These are phyloP conservation scores for Drosophila antonietae DNA, from an alignment of 2,888 invertebrate species.

Conservation along the genomic window DNA sequence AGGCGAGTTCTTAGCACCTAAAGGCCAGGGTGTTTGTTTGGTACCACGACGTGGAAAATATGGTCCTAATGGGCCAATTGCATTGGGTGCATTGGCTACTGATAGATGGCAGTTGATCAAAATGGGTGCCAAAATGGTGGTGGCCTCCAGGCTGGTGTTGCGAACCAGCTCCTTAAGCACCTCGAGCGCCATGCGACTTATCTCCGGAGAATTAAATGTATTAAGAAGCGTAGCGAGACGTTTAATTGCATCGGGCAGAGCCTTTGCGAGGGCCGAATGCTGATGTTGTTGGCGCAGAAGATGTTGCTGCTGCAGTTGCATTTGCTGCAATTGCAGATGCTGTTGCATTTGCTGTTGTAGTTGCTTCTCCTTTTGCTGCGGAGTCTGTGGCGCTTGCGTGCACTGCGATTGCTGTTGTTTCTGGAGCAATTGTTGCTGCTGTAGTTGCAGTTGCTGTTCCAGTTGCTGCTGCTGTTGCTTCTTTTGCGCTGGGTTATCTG, in stretches of 20 bases:
- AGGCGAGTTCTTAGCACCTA: constrained; percentile 87
- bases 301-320: constrained; percentile 80
- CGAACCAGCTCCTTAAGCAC: constrained; percentile 84
- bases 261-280: constrained; percentile 87
- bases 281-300: constrained; percentile 81
- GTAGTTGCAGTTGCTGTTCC: constrained; percentile 75
- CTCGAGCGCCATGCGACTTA: constrained; percentile 92
- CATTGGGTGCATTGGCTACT: constrained; percentile 90
- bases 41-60: constrained; percentile 91
- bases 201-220: constrained; percentile 94
- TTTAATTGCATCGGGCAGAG: constrained; percentile 94
- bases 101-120: constrained; percentile 93
- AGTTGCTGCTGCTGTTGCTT: constrained; percentile 78
- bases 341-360: constrained; percentile 81
- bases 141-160: constrained; percentile 84
- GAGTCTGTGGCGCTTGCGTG: constrained; percentile 73
- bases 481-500: constrained; percentile 83
- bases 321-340: constrained; percentile 78
- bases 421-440: constrained; percentile 69
- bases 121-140: constrained; percentile 93
- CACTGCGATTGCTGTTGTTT: constrained; percentile 72
- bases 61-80: constrained; percentile 89
- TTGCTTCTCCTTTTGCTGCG: constrained; percentile 79
- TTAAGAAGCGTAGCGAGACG: constrained; percentile 94
- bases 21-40: constrained; percentile 85